phyloP scores from a whole-genome alignment of 2,888 invertebrate genomes.

The Agriotes lineatus region DNA sequence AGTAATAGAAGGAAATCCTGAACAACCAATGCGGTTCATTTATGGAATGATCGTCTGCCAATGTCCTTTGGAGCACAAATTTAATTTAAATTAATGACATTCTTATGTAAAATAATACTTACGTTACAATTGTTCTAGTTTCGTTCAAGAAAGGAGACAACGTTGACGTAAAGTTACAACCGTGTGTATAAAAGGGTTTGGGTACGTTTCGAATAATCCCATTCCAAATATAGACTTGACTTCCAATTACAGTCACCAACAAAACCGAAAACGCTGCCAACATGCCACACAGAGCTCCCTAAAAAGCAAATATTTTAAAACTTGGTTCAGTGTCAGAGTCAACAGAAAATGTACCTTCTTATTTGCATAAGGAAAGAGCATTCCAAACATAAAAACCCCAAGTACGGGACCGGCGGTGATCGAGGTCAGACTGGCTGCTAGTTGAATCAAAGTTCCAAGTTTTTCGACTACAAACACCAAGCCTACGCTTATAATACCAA shows the following conservation, averaged over 20 bases:
- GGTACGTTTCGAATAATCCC: slow-evolving; percentile 32
- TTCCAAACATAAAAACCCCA: slow-evolving; percentile 75
- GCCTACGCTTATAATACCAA: slow-evolving; percentile 68
- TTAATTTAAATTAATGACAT: too few relatives aligned
- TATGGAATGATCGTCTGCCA: neutral
- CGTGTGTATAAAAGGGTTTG: slow-evolving; percentile 38
- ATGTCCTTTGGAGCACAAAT: neutral
- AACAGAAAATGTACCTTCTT: slow-evolving; percentile 71
- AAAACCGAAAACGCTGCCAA: slow-evolving; percentile 68
- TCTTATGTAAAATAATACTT: too few relatives aligned
- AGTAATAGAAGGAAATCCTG: slow-evolving; percentile 47
- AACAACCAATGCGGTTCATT: neutral
- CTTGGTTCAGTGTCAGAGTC: too few relatives aligned
- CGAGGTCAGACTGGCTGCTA: slow-evolving; percentile 73
- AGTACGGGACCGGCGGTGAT: slow-evolving; percentile 75
- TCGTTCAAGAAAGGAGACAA: neutral
- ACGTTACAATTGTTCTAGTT: neutral
- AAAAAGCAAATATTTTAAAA: slow-evolving; percentile 67
- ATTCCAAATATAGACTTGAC: slow-evolving; percentile 57
- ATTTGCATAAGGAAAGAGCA: slow-evolving; percentile 74
- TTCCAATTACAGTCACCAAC: slow-evolving; percentile 69
- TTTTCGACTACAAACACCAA: slow-evolving; percentile 72
- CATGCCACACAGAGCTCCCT: slow-evolving; percentile 72
- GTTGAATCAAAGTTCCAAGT: slow-evolving; percentile 76
- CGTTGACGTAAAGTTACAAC: slow-evolving; percentile 46